Percentiles rank a stretch among this genome's conserved stretches.
These are phyloP conservation scores for Aplysia californica DNA, from an alignment of 1,140 invertebrate species.

Conservation along the genomic window DNA sequence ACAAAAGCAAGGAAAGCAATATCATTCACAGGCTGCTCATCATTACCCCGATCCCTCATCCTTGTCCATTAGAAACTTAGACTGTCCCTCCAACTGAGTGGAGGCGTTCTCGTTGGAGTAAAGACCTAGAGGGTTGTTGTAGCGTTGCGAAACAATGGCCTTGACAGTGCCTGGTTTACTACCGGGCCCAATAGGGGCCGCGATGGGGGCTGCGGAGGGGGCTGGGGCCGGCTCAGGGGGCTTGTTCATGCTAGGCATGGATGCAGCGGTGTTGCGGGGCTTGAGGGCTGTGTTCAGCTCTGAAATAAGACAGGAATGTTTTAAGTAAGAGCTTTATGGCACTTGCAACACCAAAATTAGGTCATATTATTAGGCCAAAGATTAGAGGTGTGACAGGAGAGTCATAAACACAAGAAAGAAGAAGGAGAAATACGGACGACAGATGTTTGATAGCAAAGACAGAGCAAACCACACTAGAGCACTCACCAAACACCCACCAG, in stretches of 20 bases:
- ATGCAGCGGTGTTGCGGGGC: conserved; percentile 1
- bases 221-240: conserved; percentile 21
- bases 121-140: conserved; percentile 93
- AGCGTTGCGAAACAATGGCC: conserved; percentile 92
- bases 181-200: conserved; percentile 20
- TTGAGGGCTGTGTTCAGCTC: conserved; percentile 42
- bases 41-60: conserved; percentile 16
- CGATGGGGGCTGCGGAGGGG: conserved; percentile 15
- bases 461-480: too few species aligned
- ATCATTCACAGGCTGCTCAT: too few species aligned
- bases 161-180: conserved; percentile 37
- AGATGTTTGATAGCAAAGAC: not conserved
- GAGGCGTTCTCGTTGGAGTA: conserved; percentile 95
- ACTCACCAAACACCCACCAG: too few species aligned
- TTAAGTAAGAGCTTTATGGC: not conserved
- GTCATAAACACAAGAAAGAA: too few species aligned
- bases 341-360: too few species aligned
- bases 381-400: too few species aligned
- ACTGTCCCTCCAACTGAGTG: conserved; percentile 91
- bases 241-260: too few species aligned
- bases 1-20: too few species aligned
- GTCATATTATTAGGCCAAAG: too few species aligned
- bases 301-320: conserved; percentile 39
- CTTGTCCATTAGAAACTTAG: conserved; percentile 75
- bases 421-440: too few species aligned